Conservation (phyloP, 2,113 vertebrate genomes). For the Cyprinodon variegatus region DNA sequence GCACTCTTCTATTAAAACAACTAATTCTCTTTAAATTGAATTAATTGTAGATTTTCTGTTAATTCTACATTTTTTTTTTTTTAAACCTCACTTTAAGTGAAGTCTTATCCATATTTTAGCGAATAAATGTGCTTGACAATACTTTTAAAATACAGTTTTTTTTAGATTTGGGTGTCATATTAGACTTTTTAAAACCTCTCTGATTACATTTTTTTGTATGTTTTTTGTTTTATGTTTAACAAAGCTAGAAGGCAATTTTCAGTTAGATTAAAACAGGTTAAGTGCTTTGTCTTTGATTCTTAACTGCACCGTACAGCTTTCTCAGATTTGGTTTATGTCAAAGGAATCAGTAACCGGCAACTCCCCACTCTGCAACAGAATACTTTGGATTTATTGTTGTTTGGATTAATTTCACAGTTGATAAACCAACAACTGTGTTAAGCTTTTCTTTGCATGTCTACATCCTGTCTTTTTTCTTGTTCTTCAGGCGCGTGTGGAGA, state of each 20-base stretch:
- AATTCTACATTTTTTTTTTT: background rate
- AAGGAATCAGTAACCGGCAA: background rate
- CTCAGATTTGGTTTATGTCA: no score
- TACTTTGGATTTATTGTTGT: background rate
- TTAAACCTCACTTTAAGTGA: background rate
- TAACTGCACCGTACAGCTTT: background rate
- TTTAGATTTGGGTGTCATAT: background rate
- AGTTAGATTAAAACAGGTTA: background rate
- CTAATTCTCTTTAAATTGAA: background rate
- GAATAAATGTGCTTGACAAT: background rate
- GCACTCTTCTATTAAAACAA: background rate
- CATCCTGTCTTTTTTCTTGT: background rate
- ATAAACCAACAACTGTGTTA: background rate
- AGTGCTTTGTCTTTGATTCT: background rate
- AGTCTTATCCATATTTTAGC: background rate
- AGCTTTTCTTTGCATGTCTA: no score
- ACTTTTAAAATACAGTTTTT: no score
- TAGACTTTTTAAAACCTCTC: background rate
- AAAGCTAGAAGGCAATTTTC: no score
- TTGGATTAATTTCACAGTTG: background rate
- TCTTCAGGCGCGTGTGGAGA: slow-evolving; percentile 87
- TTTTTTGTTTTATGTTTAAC: background rate
- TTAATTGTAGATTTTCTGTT: background rate
- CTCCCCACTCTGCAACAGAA: background rate
- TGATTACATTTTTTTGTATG: background rate